These are phyloP conservation scores for Tyto alba DNA, from an alignment of 2,113 vertebrate genomes.

Conservation along the genomic window DNA sequence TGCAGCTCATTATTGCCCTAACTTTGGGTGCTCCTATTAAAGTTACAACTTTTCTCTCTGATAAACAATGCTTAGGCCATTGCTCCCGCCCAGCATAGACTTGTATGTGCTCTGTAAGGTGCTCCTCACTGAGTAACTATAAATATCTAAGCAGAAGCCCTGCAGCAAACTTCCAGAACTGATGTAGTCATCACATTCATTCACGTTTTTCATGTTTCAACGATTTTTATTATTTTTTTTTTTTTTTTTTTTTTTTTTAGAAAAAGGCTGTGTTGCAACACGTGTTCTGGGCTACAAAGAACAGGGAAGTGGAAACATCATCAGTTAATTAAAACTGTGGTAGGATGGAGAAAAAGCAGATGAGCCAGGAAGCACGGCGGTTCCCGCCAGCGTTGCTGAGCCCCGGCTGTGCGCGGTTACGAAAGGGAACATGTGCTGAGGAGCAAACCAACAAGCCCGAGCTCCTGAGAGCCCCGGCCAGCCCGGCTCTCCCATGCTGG, in stretches of 20 bases:
- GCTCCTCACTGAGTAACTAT: not conserved
- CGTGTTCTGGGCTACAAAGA: not conserved
- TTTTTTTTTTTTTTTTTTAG: not conserved
- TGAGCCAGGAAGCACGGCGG: not conserved
- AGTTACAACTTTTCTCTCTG: not conserved
- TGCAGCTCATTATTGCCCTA: not conserved
- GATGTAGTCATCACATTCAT: not conserved
- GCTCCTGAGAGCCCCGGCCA: not conserved
- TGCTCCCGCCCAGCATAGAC: not conserved
- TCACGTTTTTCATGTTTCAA: not conserved
- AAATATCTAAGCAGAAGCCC: not conserved
- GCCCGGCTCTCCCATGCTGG: not conserved
- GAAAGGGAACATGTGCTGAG: not conserved
- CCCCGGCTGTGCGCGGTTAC: not conserved
- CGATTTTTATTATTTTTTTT: not conserved
- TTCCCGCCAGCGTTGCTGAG: accelerated
- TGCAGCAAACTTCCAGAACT: not conserved
- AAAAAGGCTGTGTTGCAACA: not conserved
- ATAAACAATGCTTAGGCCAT: not conserved
- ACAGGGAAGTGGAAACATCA: not conserved
- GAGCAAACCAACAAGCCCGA: not conserved
- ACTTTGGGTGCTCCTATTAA: not conserved
- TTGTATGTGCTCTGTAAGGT: not conserved
- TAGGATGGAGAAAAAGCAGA: not conserved
- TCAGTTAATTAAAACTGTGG: not conserved